phyloP scores from a whole-genome alignment of 2,888 invertebrate species.

The Catotricha subobsoleta region DNA sequence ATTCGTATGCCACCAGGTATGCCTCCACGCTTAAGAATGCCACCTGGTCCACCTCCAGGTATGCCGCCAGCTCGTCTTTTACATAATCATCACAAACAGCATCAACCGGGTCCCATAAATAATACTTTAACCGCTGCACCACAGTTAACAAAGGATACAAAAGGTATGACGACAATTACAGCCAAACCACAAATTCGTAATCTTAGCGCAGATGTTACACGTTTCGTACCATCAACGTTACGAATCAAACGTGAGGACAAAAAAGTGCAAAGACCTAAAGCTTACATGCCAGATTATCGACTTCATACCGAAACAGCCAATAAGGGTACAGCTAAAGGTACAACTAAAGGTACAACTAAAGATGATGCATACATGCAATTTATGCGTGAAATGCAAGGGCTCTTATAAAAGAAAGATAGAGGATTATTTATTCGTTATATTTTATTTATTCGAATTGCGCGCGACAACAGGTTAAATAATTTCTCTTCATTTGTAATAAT shows the following conservation, averaged over 20 bases:
- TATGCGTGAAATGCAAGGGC: constrained; percentile 94
- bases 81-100: constrained; percentile 25
- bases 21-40: constrained; percentile 38
- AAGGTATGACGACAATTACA: constrained; percentile 68
- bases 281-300: constrained; percentile 29
- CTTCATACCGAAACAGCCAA: constrained; percentile 35
- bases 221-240: constrained; percentile 85
- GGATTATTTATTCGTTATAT: background rate
- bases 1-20: constrained; percentile 36
- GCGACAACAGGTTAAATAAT: background rate
- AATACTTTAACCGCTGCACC: background rate
- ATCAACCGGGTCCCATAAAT: background rate
- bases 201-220: constrained; percentile 82
- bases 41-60: constrained; percentile 47
- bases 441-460: background rate
- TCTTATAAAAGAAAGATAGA: constrained; percentile 40
- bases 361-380: constrained; percentile 98
- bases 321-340: constrained; percentile 22
- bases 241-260: constrained; percentile 78
- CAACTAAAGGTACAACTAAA: constrained; percentile 45
- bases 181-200: constrained; percentile 92
- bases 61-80: constrained; percentile 37
- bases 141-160: constrained; percentile 53
- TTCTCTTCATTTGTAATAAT: no score
- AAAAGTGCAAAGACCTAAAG: constrained; percentile 34